A percentile compares a stretch with the other conserved stretches of the same genome.
Evolutionary conservation across 2,797 vertebrate genomes (phyloP).

Genomic region (Zalophus californianus): DNA sequence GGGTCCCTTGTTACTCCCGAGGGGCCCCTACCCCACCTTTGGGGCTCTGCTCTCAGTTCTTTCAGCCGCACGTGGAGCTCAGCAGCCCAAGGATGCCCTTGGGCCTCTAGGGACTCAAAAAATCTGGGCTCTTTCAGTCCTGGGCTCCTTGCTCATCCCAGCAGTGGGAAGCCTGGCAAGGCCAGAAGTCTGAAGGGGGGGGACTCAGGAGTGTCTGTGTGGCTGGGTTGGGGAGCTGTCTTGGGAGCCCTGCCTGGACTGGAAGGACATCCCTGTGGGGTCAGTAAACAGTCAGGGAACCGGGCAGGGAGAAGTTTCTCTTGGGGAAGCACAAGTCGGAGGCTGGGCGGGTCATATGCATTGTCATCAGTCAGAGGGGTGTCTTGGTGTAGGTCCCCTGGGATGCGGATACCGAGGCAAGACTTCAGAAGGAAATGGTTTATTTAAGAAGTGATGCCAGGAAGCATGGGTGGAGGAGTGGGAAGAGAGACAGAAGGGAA

Average conservation of each 20-base stretch:
- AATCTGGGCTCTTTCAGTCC: background rate
- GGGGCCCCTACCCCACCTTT: background rate
- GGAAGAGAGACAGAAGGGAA: background rate
- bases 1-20: background rate
- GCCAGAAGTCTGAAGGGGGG: background rate
- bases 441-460: background rate
- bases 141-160: background rate
- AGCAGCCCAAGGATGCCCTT: background rate
- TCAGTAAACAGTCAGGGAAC: background rate
- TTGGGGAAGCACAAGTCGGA: background rate
- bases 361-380: rapidly evolving
- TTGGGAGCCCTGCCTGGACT: background rate
- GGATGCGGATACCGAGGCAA: background rate
- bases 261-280: background rate
- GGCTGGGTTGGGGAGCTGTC: background rate
- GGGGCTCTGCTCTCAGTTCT: background rate
- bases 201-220: background rate
- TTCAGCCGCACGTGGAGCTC: background rate
- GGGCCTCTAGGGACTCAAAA: background rate
- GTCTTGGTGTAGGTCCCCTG: background rate
- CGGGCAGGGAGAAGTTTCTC: background rate
- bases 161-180: background rate
- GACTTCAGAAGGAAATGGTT: background rate
- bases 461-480: background rate
- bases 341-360: background rate